A percentile compares a stretch with the other conserved stretches of the same genome.
Evolutionary conservation across 53 echinoderm and acorn worm species (phyloP).

Genomic region (Patiria pectinifera): DNA sequence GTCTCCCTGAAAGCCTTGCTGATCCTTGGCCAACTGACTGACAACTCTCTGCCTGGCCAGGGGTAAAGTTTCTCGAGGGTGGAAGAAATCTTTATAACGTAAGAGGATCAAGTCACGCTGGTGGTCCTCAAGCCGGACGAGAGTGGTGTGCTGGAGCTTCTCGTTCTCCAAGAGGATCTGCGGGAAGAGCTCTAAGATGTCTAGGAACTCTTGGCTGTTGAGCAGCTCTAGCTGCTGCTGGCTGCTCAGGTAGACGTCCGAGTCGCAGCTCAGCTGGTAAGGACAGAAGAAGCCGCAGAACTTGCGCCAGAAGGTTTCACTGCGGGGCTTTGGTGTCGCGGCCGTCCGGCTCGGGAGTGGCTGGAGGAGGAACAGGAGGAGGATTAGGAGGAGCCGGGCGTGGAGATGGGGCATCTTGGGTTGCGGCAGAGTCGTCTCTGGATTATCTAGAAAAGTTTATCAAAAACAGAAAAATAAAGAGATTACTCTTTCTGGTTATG

Average conservation of each 20-base stretch:
- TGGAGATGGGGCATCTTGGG: conserved; percentile 56
- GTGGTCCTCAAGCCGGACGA: conserved; percentile 66
- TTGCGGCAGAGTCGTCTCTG: conserved; percentile 22
- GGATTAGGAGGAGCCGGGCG: background rate
- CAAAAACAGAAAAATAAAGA: background rate
- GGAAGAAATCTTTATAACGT: conserved; percentile 81
- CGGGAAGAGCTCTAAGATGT: conserved; percentile 68
- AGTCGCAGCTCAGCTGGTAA: conserved; percentile 49
- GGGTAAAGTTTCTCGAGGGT: conserved; percentile 55
- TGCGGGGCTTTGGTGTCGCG: conserved; percentile 14
- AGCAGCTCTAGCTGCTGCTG: conserved; percentile 62
- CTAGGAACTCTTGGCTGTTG: conserved; percentile 61
- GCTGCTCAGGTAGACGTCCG: conserved; percentile 61
- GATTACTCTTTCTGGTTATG: background rate
- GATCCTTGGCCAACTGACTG: conserved; percentile 18
- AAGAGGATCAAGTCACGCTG: conserved; percentile 72
- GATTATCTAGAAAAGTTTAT: conserved; percentile 13
- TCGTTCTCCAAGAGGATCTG: conserved; percentile 66
- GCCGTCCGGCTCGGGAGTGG: conserved; percentile 40
- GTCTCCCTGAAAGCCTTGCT: conserved; percentile 7
- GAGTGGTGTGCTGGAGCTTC: conserved; percentile 67
- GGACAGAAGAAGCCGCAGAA: conserved; percentile 81
- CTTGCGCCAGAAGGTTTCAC: conserved; percentile 67
- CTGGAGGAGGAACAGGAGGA: conserved; percentile 29
- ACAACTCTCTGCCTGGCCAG: conserved; percentile 32